Evolutionary conservation across 2,113 vertebrate species (phyloP).

Genomic region (Pycnonotus jocosus): DNA sequence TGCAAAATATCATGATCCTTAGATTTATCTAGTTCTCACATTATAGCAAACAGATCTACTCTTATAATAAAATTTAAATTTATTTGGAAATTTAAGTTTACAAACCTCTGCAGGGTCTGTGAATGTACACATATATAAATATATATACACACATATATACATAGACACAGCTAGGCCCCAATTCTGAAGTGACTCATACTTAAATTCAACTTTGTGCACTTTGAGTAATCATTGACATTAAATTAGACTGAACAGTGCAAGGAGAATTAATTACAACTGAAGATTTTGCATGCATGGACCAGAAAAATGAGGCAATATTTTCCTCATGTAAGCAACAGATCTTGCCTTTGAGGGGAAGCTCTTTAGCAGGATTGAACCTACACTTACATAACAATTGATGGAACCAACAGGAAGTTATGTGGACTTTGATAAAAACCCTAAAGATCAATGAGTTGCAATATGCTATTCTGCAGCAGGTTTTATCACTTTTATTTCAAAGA

Average conservation of each 20-base stretch:
- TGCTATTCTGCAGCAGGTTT: background rate
- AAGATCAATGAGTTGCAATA: background rate
- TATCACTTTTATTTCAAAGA: background rate
- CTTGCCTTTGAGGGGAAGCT: background rate
- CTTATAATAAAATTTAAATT: background rate
- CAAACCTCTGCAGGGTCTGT: background rate
- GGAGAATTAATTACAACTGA: background rate
- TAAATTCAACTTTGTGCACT: background rate
- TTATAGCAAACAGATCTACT: background rate
- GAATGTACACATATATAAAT: rapidly evolving
- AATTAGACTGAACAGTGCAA: background rate
- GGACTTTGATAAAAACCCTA: background rate
- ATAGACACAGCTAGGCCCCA: background rate
- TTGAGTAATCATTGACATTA: background rate
- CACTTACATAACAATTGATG: background rate
- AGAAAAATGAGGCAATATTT: background rate
- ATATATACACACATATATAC: background rate
- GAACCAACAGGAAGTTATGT: background rate
- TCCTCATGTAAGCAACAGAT: background rate
- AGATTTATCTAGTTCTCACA: background rate
- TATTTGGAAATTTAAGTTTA: background rate
- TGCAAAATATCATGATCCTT: background rate
- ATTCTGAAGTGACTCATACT: background rate
- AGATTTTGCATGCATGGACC: background rate
- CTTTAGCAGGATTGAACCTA: background rate